Evolutionary conservation across 1,140 invertebrate species (phyloP), one percentile per base, ranked within the genome.

Genomic region (Elymnias hypermnestra): DNA sequence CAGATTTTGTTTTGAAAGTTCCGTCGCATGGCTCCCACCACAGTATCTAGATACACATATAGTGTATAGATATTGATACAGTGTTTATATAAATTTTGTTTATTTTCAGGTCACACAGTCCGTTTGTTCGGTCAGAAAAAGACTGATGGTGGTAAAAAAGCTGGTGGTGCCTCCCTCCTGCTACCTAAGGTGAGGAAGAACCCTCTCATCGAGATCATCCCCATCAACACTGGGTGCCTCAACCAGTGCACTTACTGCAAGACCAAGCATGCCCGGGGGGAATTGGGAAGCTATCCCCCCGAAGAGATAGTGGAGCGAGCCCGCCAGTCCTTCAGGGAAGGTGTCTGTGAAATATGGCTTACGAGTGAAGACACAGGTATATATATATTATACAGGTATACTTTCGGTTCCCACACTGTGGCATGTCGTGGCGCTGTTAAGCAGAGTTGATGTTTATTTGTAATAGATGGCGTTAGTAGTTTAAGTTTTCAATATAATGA

Each of bases 211-310:
- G 98, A 99, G 89, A 99, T 99, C 38, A 98, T 99, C 53, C 92
- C 98, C 0, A 98, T 99, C 8, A 99, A 97, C 78, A 98, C 97
- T 1, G 98, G 97, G 0, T 99, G 98, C 72, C 83, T 99, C 2
- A 99, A 99, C 87, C 95, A 98, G 60, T 99, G 98, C 75, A 99
- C 98, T 0, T 99, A 99, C 73, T 99, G 98, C 70, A 99, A 99
- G 83, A 99, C 98, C 0, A 99, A 99, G 76, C 96, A 98, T 85
- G 98, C 98, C 0, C 84, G 98, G 52, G 98, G 98, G 0, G 94
- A 99, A 72, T 76, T 99, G 1, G 97, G 95, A 0, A 98, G 97
- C 76, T 99, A 99, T 86, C 90, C 92, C 0, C 92, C 95, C 0
- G 92, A 94, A 42, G 93, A 96, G 79, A 95, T 96, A 15, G 89